Evolutionary conservation across 2,797 vertebrate genomes (phyloP).

Genomic region (Anas bernieri): DNA sequence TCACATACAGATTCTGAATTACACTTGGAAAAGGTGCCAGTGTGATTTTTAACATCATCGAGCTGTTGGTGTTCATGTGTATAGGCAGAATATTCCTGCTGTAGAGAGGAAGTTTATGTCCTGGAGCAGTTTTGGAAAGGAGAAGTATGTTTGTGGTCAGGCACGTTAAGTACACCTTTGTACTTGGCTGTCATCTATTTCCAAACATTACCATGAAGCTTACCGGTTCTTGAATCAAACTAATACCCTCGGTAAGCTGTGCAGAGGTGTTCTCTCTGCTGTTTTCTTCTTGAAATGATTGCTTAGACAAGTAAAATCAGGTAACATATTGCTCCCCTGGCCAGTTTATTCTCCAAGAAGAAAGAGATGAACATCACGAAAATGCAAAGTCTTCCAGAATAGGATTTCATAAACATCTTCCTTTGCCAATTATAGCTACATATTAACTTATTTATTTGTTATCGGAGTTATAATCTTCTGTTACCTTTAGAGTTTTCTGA

Average conservation of each 20-base stretch:
- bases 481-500: neutral
- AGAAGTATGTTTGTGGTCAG: neutral
- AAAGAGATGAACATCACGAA: neutral
- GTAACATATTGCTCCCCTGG: neutral
- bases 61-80: neutral
- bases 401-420: neutral
- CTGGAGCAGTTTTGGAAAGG: neutral
- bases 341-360: neutral
- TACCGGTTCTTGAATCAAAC: neutral
- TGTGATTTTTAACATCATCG: neutral
- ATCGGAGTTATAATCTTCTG: neutral
- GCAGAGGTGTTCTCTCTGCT: neutral
- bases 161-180: neutral
- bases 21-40: neutral
- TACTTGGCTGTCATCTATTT: neutral
- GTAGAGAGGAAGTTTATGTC: neutral
- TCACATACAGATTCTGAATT: neutral
- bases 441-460: constrained; percentile 19
- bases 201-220: neutral
- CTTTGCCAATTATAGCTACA: neutral
- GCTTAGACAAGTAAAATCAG: neutral
- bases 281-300: neutral
- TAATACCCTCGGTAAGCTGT: neutral
- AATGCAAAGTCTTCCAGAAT: neutral
- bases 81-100: neutral